Evolutionary conservation across 1,140 invertebrate species (phyloP).

Genomic region (Listronotus oregonensis): DNA sequence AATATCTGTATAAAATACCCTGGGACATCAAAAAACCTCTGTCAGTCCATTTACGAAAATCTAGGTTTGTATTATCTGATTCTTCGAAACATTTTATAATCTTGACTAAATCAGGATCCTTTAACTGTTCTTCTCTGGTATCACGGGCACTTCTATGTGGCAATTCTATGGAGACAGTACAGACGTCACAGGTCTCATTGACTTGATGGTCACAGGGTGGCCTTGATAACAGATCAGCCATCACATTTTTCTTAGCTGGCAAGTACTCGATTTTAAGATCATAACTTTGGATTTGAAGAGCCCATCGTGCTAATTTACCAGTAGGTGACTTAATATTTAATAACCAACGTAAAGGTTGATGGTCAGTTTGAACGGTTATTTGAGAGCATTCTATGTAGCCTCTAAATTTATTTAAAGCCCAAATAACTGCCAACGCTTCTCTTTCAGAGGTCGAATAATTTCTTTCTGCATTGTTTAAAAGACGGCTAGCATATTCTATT

Average conservation of each 20-base stretch:
- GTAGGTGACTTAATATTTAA: slow-evolving; percentile 55
- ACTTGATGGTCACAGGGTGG: neutral
- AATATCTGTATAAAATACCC: slow-evolving; percentile 45
- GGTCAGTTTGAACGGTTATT: slow-evolving; percentile 52
- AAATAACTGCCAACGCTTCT: slow-evolving; percentile 54
- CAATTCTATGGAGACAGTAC: neutral
- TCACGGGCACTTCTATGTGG: neutral
- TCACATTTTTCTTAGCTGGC: slow-evolving; percentile 26
- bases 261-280: slow-evolving; percentile 32
- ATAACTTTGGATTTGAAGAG: slow-evolving; percentile 36
- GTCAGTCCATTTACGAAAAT: slow-evolving; percentile 22
- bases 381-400: slow-evolving; percentile 42
- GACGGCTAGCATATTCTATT: slow-evolving; percentile 58
- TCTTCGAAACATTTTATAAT: slow-evolving; percentile 16
- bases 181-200: neutral
- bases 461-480: too few species aligned
- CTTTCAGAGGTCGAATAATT: too few species aligned
- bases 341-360: slow-evolving; percentile 60
- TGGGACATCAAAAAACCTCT: slow-evolving; percentile 41
- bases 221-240: slow-evolving; percentile 36
- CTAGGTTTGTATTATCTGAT: neutral
- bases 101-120: slow-evolving; percentile 16
- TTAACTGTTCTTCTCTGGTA: slow-evolving; percentile 26
- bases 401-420: too few species aligned
- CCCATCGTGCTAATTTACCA: slow-evolving; percentile 57